Conservation (phyloP, 2,113 vertebrate genomes). For the Panurus biarmicus region DNA sequence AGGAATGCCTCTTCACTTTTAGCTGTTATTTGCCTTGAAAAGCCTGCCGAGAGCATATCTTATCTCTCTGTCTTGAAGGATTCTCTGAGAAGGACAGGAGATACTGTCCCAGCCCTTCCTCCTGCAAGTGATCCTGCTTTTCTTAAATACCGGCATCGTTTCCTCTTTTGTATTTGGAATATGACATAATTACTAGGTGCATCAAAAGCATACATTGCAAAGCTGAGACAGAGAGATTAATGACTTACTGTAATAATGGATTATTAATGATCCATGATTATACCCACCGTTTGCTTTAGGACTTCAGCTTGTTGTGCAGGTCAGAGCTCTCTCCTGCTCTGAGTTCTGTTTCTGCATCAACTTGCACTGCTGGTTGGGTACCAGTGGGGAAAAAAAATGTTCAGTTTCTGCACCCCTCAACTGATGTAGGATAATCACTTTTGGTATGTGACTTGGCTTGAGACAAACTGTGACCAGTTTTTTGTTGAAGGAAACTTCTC, state of each 20-base stretch:
- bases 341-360: neutral
- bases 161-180: neutral
- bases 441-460: neutral
- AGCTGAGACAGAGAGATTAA: neutral
- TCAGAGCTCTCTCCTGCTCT: neutral
- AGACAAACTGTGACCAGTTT: neutral
- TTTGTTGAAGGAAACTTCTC: neutral
- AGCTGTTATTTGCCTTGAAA: neutral
- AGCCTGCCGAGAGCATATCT: neutral
- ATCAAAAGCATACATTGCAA: neutral
- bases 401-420: fast-evolving
- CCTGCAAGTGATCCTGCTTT: neutral
- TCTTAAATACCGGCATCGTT: neutral
- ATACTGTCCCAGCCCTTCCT: neutral
- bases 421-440: neutral
- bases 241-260: neutral
- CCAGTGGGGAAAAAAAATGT: neutral
- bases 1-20: neutral
- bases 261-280: neutral
- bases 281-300: neutral
- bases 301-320: neutral
- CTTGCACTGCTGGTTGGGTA: neutral
- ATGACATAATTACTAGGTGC: neutral
- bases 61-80: neutral
- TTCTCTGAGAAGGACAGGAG: neutral